phyloP scores from a whole-genome alignment of 64 coral and sea anemone species.

The Acropora tenuis region DNA sequence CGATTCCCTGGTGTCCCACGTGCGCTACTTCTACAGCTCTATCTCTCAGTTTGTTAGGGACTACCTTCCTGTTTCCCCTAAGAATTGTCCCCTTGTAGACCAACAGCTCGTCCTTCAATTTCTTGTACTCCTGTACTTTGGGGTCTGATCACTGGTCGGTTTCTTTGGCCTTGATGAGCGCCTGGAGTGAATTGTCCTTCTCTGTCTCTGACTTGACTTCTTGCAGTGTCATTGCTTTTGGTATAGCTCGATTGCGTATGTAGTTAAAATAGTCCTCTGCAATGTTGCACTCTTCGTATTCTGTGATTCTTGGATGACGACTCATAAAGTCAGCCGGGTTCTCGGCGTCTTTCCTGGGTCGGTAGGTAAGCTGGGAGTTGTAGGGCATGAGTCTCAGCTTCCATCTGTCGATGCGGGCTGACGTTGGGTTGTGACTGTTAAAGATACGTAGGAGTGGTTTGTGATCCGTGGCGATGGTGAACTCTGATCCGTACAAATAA shows the following conservation, averaged over 20 bases:
- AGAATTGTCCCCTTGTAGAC: constrained; percentile 5
- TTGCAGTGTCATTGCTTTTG: constrained; percentile 67
- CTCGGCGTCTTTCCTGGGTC: constrained; percentile 21
- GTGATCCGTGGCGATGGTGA: constrained; percentile 60
- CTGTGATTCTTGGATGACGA: constrained; percentile 15
- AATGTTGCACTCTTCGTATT: not conserved
- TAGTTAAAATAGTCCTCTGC: constrained; percentile 65
- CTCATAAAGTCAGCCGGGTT: constrained; percentile 59
- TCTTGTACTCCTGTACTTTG: constrained; percentile 9
- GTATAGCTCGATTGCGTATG: constrained; percentile 24
- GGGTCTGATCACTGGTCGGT: constrained; percentile 17
- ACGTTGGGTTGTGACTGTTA: constrained; percentile 55
- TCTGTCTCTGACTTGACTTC: constrained; percentile 3
- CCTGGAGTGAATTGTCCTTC: constrained; percentile 16
- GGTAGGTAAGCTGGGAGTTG: constrained; percentile 43
- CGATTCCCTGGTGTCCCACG: constrained; percentile 41
- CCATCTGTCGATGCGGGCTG: constrained; percentile 39
- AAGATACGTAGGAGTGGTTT: constrained; percentile 71
- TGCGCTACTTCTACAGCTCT: constrained; percentile 18
- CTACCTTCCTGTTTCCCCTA: constrained; percentile 15
- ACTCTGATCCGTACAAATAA: constrained; percentile 48
- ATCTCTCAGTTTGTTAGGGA: not conserved
- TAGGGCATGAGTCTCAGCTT: constrained; percentile 57
- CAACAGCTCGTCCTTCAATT: constrained; percentile 11
- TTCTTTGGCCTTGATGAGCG: constrained; percentile 20